Evolutionary conservation across 92 coral and sea anemone species (phyloP), one percentile per base, ranked within the genome.

Genomic region (Epizoanthus fatuus): DNA sequence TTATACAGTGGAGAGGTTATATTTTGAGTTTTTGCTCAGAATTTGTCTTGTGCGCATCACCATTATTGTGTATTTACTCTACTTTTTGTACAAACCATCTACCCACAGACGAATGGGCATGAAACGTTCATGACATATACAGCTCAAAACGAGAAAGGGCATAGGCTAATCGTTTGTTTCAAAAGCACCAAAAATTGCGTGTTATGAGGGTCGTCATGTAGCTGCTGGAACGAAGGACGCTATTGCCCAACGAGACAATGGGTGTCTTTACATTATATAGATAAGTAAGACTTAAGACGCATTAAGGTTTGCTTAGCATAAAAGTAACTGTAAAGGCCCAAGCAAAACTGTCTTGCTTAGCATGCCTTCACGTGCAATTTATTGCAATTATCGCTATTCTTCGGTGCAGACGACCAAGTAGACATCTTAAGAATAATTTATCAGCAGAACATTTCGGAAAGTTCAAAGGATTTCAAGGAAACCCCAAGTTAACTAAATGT

Each of bases 1-100:
- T 70, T n/a, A 70, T 70, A 47, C 75, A 70, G 75, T 70, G 75
- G 75, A 70, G 75, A 70, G 75, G 75, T 70, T 70, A n/a, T 70
- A 70, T 70, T 70, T 70, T 70, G 75, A 70, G 75, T 70, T 70
- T 70, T 70, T 70, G 75, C 57, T 70, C 57, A 70, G 75, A 70
- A 70, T 70, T 70, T 70, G 75, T 70, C 49, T 64, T 64, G 69
- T 64, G 69, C 69, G 45, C 69, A 64, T 64, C 69, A 29, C 52
- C 35, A 70, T 70, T 70, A 70, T 70, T 70, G 75, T 70, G 75
- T 70, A 70, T 70, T 70, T 70, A 44, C 75, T 70, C 1, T 66
- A 37, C 72, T 0, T 66, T 66, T 66, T 66, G 72, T 66, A 66
- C 72, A 35, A 66, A 66, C 72, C 72, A 66, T 66, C 72, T 37